Evolutionary conservation across 1,140 invertebrate species (phyloP), one percentile per base, ranked within the genome.

Genomic region (Trichonephila clavata): DNA sequence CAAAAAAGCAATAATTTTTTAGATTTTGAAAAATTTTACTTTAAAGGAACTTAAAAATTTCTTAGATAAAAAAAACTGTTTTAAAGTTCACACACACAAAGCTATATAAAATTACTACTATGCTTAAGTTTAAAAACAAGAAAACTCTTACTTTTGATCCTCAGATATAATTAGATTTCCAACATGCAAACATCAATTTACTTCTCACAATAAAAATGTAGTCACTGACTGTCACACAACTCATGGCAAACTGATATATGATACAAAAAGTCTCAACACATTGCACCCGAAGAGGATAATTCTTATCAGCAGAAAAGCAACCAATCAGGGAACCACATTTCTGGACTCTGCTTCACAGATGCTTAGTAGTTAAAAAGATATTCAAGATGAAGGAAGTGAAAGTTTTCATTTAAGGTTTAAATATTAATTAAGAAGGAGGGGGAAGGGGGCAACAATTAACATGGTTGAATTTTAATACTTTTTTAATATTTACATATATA

Each of bases 121-220:
- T 32, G 1, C 21, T 50, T 57, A 39, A 57, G 18, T 10, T 83
- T 10, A 10, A 86, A 86, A 61, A 7, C 10, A 83, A 50, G 21
- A 83, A 83, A 43, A 86, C 27, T 24, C 2, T 50, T 50, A 50
- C 43, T 50, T 50, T 61, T 61, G 60, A 18, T 14, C 43, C 13
- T 21, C 80, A 90, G 80, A 90, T 90, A 39, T 90, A 90, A 43
- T 81, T 80, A 60, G 5, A 77, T 60, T 90, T 90, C 88, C 88
- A 90, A 60, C 39, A 81, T 59, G 14, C 10, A 90, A 60, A 80
- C 21, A 80, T 59, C 68, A 80, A 8, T 60, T 59, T 61, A 32
- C 27, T 86, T 27, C 59, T 4, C 5, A 60, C 43, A 16, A 71
- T 7, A 20, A 21, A 39, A 71, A 71, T 24, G n/a, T 5, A 24